A percentile compares a stretch with the other conserved stretches of the same genome.
These are phyloP conservation scores for Cryptus viduatorius DNA, from an alignment of 2,888 invertebrate species.

Conservation along the genomic window DNA sequence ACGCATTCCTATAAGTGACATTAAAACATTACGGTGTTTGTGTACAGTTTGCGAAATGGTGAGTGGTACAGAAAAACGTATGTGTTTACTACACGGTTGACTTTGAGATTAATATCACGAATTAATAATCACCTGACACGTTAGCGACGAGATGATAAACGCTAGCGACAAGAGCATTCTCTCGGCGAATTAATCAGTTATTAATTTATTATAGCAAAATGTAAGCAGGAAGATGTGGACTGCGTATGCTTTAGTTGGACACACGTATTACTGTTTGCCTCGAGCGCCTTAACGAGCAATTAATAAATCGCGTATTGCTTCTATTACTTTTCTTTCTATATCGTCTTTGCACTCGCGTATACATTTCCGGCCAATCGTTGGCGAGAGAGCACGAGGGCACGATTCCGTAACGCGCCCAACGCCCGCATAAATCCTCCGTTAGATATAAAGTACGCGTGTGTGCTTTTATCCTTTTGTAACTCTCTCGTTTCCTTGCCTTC, in stretches of 20 bases:
- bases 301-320: slow-evolving; percentile 75
- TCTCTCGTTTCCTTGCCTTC: slow-evolving; percentile 50
- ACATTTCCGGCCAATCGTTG: slow-evolving; percentile 81
- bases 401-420: slow-evolving; percentile 66
- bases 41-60: not conserved
- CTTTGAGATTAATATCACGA: slow-evolving; percentile 37
- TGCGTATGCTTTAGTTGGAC: slow-evolving; percentile 18
- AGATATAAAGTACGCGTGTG: slow-evolving; percentile 59
- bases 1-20: not conserved
- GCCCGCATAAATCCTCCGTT: slow-evolving; percentile 74
- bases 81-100: not conserved
- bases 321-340: slow-evolving; percentile 43
- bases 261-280: slow-evolving; percentile 55
- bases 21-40: not conserved
- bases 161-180: slow-evolving; percentile 54
- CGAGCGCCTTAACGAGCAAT: slow-evolving; percentile 74
- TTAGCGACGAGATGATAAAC: slow-evolving; percentile 55
- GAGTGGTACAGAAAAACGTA: not conserved
- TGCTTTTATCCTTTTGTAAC: slow-evolving; percentile 56
- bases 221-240: slow-evolving; percentile 22
- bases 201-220: slow-evolving; percentile 56
- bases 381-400: slow-evolving; percentile 77
- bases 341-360: slow-evolving; percentile 74
- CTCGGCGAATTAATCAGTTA: slow-evolving; percentile 61
- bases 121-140: slow-evolving; percentile 57